Conservation (phyloP, 2,113 vertebrate species). For the Crypturellus undulatus region DNA sequence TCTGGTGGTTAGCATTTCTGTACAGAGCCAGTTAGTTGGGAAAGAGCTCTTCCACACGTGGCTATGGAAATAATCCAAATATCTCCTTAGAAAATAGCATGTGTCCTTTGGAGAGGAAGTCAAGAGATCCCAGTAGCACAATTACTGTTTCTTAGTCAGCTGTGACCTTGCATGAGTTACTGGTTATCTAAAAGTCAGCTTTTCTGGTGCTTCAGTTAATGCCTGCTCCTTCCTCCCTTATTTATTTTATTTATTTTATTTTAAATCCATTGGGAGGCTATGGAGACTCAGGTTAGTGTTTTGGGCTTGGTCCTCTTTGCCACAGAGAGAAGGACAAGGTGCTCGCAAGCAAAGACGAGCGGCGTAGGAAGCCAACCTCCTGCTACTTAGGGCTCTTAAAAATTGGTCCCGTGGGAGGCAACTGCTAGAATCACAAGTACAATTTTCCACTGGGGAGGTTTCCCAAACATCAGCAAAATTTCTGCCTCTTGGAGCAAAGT, state of each 20-base stretch:
- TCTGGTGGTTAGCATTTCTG: not conserved
- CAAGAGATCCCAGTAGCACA: not conserved
- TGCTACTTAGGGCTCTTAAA: not conserved
- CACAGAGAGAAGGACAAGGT: not conserved
- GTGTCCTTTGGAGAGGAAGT: not conserved
- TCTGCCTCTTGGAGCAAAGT: not conserved
- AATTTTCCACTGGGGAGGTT: not conserved
- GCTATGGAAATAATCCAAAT: not conserved
- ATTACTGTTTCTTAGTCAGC: not conserved
- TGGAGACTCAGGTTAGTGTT: not conserved
- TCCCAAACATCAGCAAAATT: not conserved
- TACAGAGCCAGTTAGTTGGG: not conserved
- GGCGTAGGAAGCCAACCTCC: not conserved
- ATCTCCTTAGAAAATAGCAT: not conserved
- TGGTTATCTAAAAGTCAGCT: not conserved
- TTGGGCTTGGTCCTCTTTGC: not conserved
- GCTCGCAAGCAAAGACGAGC: not conserved
- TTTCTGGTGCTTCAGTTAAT: not conserved
- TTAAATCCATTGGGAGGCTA: not conserved
- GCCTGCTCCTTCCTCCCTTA: not conserved
- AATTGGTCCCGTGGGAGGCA: not conserved
- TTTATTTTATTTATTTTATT: not conserved
- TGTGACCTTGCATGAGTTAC: not conserved
- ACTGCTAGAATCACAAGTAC: not conserved
- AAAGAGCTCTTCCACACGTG: fast-evolving